phyloP scores from a whole-genome alignment of 2,888 invertebrate genomes.

The Perizoma flavofasciatum region DNA sequence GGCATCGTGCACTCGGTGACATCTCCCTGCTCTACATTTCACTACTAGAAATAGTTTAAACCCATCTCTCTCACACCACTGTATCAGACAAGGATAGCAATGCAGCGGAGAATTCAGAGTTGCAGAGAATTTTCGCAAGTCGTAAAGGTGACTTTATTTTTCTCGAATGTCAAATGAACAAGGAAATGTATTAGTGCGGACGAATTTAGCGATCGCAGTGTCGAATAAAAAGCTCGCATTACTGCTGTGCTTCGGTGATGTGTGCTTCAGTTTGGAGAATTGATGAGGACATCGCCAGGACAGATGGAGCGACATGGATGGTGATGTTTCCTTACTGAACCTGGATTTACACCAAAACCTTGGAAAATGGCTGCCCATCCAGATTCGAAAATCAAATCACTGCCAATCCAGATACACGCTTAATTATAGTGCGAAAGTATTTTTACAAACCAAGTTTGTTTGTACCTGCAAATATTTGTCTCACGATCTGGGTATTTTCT shows the following conservation, averaged over 20 bases:
- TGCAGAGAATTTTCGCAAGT: slow-evolving; percentile 18
- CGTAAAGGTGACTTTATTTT: slow-evolving; percentile 27
- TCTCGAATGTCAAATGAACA: slow-evolving; percentile 10
- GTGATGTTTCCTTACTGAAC: slow-evolving; percentile 10
- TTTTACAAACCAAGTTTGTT: background rate
- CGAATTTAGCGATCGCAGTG: slow-evolving; percentile 9
- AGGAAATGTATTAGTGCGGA: slow-evolving; percentile 8
- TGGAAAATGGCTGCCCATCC: slow-evolving; percentile 12
- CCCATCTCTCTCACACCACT: slow-evolving; percentile 20
- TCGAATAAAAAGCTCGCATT: slow-evolving; percentile 13
- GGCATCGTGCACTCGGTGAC: slow-evolving; percentile 27
- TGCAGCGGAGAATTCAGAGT: slow-evolving; percentile 11
- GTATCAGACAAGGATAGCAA: slow-evolving; percentile 17
- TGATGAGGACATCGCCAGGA: slow-evolving; percentile 13
- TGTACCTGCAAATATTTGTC: too few relatives aligned
- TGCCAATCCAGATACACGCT: background rate
- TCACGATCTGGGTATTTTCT: too few relatives aligned
- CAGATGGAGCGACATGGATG: slow-evolving; percentile 16
- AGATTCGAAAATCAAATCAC: slow-evolving; percentile 2
- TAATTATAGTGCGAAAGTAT: background rate
- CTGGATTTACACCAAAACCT: slow-evolving; percentile 9
- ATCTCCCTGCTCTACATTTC: slow-evolving; percentile 29
- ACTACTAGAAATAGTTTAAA: slow-evolving; percentile 32
- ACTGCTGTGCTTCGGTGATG: background rate
- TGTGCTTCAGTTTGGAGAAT: slow-evolving; percentile 14